Evolutionary conservation across 2,888 invertebrate genomes (phyloP).

Genomic region (Harmothoe impar): DNA sequence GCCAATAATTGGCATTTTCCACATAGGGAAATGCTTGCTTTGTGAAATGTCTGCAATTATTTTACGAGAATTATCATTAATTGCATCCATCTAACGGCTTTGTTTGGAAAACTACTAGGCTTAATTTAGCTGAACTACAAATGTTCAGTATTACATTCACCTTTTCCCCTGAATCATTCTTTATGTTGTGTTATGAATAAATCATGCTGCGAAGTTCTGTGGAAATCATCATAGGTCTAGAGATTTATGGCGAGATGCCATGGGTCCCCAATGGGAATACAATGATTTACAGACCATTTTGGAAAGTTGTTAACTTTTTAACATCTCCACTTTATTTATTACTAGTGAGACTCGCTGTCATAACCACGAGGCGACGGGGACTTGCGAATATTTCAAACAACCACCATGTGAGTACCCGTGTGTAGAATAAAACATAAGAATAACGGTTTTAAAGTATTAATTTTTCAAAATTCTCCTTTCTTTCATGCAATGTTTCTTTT

Average conservation of each 20-base stretch:
- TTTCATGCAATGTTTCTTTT: too few species aligned
- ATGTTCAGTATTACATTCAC: background rate
- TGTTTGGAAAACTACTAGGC: background rate
- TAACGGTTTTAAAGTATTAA: too few species aligned
- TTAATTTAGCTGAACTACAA: background rate
- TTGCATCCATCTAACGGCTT: background rate
- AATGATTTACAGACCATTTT: slow-evolving; percentile 1
- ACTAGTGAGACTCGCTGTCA: background rate
- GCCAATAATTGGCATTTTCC: background rate
- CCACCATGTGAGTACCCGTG: too few species aligned
- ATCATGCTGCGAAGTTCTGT: too few species aligned
- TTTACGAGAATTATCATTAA: background rate
- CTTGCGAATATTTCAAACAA: background rate
- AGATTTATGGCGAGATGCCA: background rate
- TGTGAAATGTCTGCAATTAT: background rate
- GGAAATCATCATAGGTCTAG: background rate
- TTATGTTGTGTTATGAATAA: too few species aligned
- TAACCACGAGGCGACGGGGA: background rate
- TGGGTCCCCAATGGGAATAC: background rate
- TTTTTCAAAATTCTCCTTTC: too few species aligned
- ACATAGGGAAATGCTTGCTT: background rate
- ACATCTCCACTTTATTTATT: background rate
- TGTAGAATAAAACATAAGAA: too few species aligned
- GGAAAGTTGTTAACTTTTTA: slow-evolving; percentile 27
- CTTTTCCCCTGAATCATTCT: too few species aligned